Evolutionary conservation across 2,888 invertebrate species (phyloP), one percentile per base, ranked within the genome.

Genomic region (Eupithecia centaureata): DNA sequence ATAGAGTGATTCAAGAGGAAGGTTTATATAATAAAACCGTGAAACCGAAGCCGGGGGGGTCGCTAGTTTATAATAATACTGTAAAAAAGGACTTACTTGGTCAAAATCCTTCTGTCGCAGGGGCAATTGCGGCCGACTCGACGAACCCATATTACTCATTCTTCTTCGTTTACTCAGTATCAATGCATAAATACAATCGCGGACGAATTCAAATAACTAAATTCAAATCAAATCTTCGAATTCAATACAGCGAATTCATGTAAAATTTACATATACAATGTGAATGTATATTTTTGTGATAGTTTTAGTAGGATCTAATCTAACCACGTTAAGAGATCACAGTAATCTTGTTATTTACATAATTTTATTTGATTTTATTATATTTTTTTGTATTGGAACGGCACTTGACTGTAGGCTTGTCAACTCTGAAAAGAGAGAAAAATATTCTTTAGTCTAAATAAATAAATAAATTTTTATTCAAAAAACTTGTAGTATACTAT

Each of bases 51-150:
- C n/a, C n/a, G n/a, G n/a, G n/a, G n/a, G n/a, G n/a, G n/a, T n/a
- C n/a, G n/a, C n/a, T n/a, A n/a, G n/a, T n/a, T n/a, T n/a, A n/a
- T n/a, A n/a, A n/a, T n/a, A n/a, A 10, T 32, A 8, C 8, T 8
- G 8, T 28, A 63, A 63, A 56, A 54, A 38, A 25, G 15, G 35
- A 73, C 79, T 86, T 75, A 94, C 94, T 91, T 95, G 96, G 88
- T 96, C 96, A 79, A 98, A 94, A 84, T 97, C 97, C 79, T 96
- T 96, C 81, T 96, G 96, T 83, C 95, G 95, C 71, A 96, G 88
- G 65, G 95, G 95, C 78, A 95, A 93, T 72, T 95, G 88, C 15
- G 89, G 86, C 72, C 88, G 82, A 64, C 73, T 83, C 18, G 79
- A 76, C 28, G 85, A 83, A 74, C 84, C 84, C 63, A 83, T 80